These are phyloP conservation scores for Brienomyrus brachyistius DNA, from an alignment of 2,113 vertebrate genomes.

Conservation along the genomic window DNA sequence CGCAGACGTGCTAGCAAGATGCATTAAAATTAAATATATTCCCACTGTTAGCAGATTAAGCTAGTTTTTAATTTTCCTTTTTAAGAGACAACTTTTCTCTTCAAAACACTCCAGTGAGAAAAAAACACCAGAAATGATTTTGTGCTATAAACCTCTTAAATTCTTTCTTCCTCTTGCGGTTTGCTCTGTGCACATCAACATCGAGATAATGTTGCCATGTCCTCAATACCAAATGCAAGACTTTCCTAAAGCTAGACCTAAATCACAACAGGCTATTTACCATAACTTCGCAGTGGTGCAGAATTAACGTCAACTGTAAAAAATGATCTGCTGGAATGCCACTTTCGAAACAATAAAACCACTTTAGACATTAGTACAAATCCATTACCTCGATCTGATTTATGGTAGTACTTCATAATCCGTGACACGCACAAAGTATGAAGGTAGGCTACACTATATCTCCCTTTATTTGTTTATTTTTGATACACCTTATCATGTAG, in stretches of 20 bases:
- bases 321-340: neutral
- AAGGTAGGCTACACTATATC: neutral
- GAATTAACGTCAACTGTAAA: neutral
- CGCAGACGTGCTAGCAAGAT: neutral
- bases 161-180: neutral
- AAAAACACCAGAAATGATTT: neutral
- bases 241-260: neutral
- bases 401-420: neutral
- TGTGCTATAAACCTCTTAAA: neutral
- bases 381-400: neutral
- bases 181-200: neutral
- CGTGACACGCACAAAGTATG: neutral
- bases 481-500: neutral
- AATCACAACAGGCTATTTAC: neutral
- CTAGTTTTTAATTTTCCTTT: neutral
- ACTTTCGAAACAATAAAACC: neutral
- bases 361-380: conserved; percentile 5
- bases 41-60: neutral
- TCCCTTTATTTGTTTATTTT: neutral
- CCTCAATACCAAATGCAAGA: neutral
- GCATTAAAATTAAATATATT: neutral
- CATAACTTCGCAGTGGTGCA: neutral
- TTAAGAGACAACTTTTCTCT: neutral
- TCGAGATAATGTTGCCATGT: neutral
- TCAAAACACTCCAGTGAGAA: neutral